Evolutionary conservation across 2,888 invertebrate species (phyloP), one percentile per base, ranked within the genome.

Genomic region (Balanococcus diminutus): DNA sequence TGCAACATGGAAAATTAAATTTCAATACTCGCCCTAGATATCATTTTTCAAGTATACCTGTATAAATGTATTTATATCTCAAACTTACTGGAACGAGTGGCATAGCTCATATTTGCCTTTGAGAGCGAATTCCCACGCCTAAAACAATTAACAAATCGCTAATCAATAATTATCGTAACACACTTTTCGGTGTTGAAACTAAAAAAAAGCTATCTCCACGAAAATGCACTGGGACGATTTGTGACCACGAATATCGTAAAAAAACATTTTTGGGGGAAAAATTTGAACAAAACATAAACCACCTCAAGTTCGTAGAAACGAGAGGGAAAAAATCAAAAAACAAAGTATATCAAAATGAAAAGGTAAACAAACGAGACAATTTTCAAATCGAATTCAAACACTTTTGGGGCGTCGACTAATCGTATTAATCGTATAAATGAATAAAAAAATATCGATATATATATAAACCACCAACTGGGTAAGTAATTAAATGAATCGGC

Each of bases 11-110:
- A 67, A 1, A 16, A n/a, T n/a, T n/a, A 1, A 19, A 31, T 56
- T 42, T n/a, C n/a, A n/a, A n/a, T 25, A 46, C n/a, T 56, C 3
- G 25, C 2, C 11, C 11, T n/a, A 46, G 19, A 81, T 8, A n/a
- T 19, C 9, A 14, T 14, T n/a, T 84, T 16, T 16, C 8, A 84
- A 1, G 16, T 61, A 8, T 36, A 28, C 9, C 25, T 9, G 4
- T n/a, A n/a, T n/a, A 36, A n/a, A 25, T 31, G 16, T 42, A 81
- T 2, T 22, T 1, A 16, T 25, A 6, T 42, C n/a, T 56, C 19
- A n/a, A 19, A 61, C 84, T 84, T 72, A 84, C 84, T 72, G 22
- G 84, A 84, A 25, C 84, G 67, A 39, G 67, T 72, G 22, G 72
- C 84, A 25, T 72, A 84, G 28, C 84, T 84, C 84, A 84, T 84